phyloP scores from a whole-genome alignment of 2,113 vertebrate genomes.

The Motacilla alba region DNA sequence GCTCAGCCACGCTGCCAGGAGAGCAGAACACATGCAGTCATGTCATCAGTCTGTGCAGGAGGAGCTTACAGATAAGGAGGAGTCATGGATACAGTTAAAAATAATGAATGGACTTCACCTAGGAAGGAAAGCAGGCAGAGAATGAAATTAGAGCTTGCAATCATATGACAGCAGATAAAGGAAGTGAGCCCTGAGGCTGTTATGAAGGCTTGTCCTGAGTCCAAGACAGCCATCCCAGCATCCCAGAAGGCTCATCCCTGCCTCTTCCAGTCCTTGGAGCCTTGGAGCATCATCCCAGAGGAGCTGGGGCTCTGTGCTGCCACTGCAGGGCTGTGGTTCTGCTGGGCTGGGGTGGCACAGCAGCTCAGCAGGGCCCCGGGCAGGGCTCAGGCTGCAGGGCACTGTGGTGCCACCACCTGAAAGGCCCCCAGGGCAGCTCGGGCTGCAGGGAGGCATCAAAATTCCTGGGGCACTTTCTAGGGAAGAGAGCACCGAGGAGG shows the following conservation, averaged over 20 bases:
- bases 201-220: background rate
- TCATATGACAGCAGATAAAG: background rate
- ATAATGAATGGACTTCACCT: slow-evolving; percentile 7
- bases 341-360: background rate
- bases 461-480: background rate
- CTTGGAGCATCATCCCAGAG: background rate
- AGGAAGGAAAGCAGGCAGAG: background rate
- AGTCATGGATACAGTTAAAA: background rate
- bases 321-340: background rate
- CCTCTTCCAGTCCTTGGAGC: background rate
- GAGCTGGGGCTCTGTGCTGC: background rate
- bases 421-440: background rate
- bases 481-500: background rate
- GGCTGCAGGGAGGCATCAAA: background rate
- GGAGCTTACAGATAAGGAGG: background rate
- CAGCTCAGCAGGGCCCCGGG: background rate
- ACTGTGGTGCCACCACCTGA: background rate
- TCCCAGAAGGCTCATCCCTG: background rate
- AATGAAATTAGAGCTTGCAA: background rate
- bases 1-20: background rate
- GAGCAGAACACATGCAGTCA: background rate
- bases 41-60: background rate
- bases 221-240: background rate
- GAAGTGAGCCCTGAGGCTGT: background rate
- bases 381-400: background rate